Evolutionary conservation across 2,113 vertebrate genomes (phyloP), one percentile per base, ranked within the genome.

Genomic region (Poeciliopsis turrubarensis): DNA sequence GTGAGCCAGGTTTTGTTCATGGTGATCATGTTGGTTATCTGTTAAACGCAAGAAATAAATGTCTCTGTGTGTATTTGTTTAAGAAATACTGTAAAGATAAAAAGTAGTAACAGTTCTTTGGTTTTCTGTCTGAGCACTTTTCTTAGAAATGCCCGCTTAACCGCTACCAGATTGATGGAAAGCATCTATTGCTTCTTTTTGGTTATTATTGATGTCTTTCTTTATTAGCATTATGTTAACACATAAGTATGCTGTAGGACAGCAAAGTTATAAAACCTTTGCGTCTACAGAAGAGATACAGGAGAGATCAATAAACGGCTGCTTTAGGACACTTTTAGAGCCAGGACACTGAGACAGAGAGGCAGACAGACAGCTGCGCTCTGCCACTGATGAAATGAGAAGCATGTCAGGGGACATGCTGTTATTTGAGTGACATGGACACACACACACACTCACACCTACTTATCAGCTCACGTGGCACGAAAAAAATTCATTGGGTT

Each of bases 291-390:
- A 30, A 2, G 15, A 65, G 44, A 47, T 47, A 47, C 13, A 34
- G 31, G 34, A 32, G n/a, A 54, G 27, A 64, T 57, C 25, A 72
- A 75, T 68, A 5, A 32, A 72, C 44, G 32, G 76, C 61, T 25
- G 39, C 64, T 51, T 47, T 63, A 63, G 54, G 75, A 83, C 65
- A 15, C 72, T 73, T 65, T 67, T 19, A 57, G 64, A 51, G 68
- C 67, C 67, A 25, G 68, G 34, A 31, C n/a, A 76, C 63, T 47
- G 17, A 47, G 17, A 5, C 44, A 17, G 44, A 54, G 82, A 64
- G 60, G 30, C 66, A 77, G 89, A 85, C 75, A 68, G 84, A 89
- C 90, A 91, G 91, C 90, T 91, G 91, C 84, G 64, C 77, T 41
- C 83, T 67, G 75, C 85, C 89, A 82, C 79, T 85, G 86, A 68